Percentiles rank a stretch among this genome's conserved stretches.
Conservation (phyloP, 2,113 vertebrate genomes). For the Greenwoodochromis staneri region DNA sequence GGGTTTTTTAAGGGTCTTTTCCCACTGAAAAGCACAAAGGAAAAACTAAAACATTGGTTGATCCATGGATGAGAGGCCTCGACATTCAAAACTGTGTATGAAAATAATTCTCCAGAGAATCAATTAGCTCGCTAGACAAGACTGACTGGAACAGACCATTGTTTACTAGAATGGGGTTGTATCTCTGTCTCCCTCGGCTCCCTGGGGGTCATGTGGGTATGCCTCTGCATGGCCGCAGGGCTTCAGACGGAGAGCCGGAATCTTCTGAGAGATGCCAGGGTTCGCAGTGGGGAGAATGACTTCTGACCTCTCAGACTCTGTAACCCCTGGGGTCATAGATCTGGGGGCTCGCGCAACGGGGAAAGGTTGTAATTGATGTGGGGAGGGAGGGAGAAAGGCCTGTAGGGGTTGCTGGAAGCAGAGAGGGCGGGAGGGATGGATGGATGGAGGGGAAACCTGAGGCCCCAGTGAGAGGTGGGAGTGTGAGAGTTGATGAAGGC, state of each 20-base stretch:
- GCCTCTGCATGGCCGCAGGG: slow-evolving; percentile 16
- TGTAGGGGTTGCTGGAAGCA: slow-evolving; percentile 24
- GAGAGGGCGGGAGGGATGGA: not conserved
- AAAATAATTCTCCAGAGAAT: not conserved
- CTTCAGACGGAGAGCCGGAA: slow-evolving; percentile 30
- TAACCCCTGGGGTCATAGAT: slow-evolving; percentile 50
- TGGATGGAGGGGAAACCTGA: slow-evolving; percentile 35
- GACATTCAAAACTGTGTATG: not conserved
- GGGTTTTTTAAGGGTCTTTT: not conserved
- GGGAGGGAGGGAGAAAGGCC: slow-evolving; percentile 15
- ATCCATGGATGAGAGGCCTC: not conserved
- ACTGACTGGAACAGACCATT: slow-evolving; percentile 12
- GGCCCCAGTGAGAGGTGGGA: slow-evolving; percentile 34
- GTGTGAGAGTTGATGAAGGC: slow-evolving; percentile 34
- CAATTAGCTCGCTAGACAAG: not conserved
- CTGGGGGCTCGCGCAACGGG: slow-evolving; percentile 32
- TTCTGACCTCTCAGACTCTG: slow-evolving; percentile 47
- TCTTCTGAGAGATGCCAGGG: slow-evolving; percentile 66
- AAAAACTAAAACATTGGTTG: not conserved
- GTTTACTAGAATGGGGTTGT: not conserved
- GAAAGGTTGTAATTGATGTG: slow-evolving; percentile 62
- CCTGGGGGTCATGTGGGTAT: slow-evolving; percentile 33
- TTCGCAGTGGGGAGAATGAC: slow-evolving; percentile 48
- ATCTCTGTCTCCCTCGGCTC: not conserved
- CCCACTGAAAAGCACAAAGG: not conserved